These are phyloP conservation scores for Sander vitreus DNA, from an alignment of 2,113 vertebrate genomes.

Conservation along the genomic window DNA sequence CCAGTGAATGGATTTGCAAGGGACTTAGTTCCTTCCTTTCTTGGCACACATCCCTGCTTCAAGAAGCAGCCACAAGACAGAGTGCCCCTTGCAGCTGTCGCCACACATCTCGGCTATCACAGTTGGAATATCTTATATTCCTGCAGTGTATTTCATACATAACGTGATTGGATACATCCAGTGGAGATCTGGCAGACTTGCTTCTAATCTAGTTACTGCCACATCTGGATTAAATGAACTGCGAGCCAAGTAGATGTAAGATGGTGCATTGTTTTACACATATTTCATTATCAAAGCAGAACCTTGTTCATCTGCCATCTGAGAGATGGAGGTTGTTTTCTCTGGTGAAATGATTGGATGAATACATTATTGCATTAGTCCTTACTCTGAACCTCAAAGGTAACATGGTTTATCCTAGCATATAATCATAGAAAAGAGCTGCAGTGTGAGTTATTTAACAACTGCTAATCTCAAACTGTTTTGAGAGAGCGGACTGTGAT, in stretches of 20 bases:
- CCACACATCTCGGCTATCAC: conserved; percentile 56
- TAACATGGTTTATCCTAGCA: conserved; percentile 27
- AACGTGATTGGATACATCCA: conserved; percentile 71
- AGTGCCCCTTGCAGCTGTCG: conserved; percentile 63
- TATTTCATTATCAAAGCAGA: conserved; percentile 52
- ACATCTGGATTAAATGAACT: conserved; percentile 70
- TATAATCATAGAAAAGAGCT: not conserved
- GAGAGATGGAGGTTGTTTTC: conserved; percentile 38
- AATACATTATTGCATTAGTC: conserved; percentile 20
- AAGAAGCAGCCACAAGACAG: conserved; percentile 59
- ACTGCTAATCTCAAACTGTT: conserved; percentile 5
- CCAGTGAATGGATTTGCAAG: conserved; percentile 79
- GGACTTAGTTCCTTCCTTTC: conserved; percentile 72
- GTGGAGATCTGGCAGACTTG: conserved; percentile 60
- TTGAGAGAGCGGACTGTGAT: not conserved
- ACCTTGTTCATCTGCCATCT: conserved; percentile 41
- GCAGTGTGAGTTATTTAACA: conserved; percentile 6
- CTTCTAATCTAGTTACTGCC: conserved; percentile 67
- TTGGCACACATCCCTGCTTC: conserved; percentile 65
- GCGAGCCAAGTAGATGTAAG: conserved; percentile 53
- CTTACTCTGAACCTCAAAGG: conserved; percentile 32
- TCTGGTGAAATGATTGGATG: conserved; percentile 18
- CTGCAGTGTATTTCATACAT: conserved; percentile 61
- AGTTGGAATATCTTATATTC: conserved; percentile 52
- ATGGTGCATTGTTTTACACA: conserved; percentile 55